Conservation (phyloP, 2,113 vertebrate genomes). For the Cettia cetti region DNA sequence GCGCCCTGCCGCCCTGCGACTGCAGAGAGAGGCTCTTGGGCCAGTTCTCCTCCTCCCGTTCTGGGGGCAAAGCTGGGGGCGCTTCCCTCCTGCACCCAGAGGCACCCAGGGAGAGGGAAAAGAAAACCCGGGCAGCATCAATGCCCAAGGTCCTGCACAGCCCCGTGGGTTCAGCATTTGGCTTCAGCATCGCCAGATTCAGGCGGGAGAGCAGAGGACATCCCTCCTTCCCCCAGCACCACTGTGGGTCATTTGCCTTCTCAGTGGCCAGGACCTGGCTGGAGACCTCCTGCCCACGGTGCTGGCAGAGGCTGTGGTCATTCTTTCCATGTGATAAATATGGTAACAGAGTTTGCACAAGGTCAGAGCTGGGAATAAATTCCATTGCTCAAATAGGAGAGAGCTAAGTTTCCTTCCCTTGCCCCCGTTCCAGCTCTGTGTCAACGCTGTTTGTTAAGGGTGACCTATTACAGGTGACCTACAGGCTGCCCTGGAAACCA, state of each 20-base stretch:
- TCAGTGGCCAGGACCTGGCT: rapidly evolving
- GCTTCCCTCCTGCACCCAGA: neutral
- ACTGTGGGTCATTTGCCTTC: neutral
- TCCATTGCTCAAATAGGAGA: constrained; percentile 54
- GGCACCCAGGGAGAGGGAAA: neutral
- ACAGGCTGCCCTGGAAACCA: neutral
- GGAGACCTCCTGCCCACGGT: neutral
- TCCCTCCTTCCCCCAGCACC: neutral
- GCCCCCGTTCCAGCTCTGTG: neutral
- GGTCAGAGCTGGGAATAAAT: constrained; percentile 50
- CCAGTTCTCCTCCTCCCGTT: neutral
- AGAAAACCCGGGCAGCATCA: neutral
- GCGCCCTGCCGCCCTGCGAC: rapidly evolving
- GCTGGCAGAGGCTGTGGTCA: neutral
- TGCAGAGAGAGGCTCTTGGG: rapidly evolving
- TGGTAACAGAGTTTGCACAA: constrained; percentile 43
- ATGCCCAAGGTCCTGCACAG: rapidly evolving
- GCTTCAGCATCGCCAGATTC: neutral
- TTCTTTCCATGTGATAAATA: constrained; percentile 59
- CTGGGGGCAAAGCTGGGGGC: neutral
- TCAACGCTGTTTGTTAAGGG: constrained; percentile 10
- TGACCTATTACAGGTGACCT: constrained; percentile 30
- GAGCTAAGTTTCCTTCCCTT: constrained; percentile 44
- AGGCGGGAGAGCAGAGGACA: neutral
- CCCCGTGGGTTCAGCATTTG: rapidly evolving